Conservation (phyloP, 2,113 vertebrate genomes). For the Gallinago jamesoni region DNA sequence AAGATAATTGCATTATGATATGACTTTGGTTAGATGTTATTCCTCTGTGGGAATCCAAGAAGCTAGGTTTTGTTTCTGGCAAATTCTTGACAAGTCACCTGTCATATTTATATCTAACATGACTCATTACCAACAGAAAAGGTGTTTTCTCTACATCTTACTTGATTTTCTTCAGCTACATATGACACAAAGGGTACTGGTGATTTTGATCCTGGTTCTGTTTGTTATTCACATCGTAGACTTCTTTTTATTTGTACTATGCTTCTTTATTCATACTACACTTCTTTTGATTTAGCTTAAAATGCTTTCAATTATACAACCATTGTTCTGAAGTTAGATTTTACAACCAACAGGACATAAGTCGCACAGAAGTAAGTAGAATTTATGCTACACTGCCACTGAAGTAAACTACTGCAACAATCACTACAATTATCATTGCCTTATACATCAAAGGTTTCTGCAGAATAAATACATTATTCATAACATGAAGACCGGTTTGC, state of each 20-base stretch:
- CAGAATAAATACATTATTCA: neutral
- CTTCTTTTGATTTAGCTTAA: constrained; percentile 58
- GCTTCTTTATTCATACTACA: constrained; percentile 3
- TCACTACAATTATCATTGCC: neutral
- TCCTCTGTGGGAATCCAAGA: neutral
- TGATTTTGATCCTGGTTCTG: neutral
- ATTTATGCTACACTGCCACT: neutral
- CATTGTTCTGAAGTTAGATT: neutral
- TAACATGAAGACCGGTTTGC: neutral
- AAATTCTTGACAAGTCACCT: neutral
- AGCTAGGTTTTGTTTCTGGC: neutral
- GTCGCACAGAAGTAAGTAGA: neutral
- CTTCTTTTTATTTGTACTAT: neutral
- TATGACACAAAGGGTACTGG: neutral
- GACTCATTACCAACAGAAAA: neutral
- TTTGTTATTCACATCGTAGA: neutral
- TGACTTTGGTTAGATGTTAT: neutral
- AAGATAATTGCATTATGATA: neutral
- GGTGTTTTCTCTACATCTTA: neutral
- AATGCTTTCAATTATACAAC: constrained; percentile 20
- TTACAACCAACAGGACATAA: neutral
- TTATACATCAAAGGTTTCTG: neutral
- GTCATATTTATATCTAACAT: neutral
- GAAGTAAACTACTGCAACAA: neutral
- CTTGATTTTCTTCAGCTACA: neutral